Base-by-base conservation (phyloP, 2,888 invertebrate species). In the Drosophila helvetica region DNA sequence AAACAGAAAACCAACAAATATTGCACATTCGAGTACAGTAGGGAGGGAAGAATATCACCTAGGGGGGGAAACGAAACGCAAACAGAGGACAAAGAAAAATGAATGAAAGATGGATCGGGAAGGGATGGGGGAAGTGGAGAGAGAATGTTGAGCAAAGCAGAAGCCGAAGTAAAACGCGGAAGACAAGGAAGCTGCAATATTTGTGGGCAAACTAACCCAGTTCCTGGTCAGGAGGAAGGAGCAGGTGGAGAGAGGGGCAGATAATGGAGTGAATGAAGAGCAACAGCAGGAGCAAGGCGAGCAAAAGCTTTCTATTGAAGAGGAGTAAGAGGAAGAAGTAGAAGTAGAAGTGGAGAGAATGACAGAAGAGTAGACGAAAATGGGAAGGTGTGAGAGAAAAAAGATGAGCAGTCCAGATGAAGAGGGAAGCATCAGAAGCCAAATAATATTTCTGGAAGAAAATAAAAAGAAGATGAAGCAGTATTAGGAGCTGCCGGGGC, bases 121-220 rank as follows among this genome's bases (percentile, higher is more conserved):
- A 18, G 12, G 46, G 25, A 45, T 27, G 27, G 27, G 4, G n/a
- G 0, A 19, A n/a, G 7, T 19, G 18, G 12, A 17, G 17, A 22
- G 17, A n/a, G 27, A 10, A 30, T 2, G 2, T 9, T 42, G 47
- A 33, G 33, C 25, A 38, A 72, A 56, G 59, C 59, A 62, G 61
- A 53, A 62, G 64, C 59, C 58, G 8, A 72, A 62, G 59, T 62
- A 54, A 65, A 30, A 65, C 22, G 42, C 54, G 42, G 74, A 75
- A 80, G 60, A 55, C 53, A 60, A 69, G 60, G 70, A 62, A 70
- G 43, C 46, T 27, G 56, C 67, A 59, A 58, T 66, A 69, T 52
- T 54, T 63, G 55, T 62, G 60, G 61, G 78, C 66, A 75, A 85
- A 72, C 64, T 79, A 84, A 73, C 85, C 85, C 85, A 85, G 79